phyloP scores from a whole-genome alignment of 2,888 invertebrate species.

The Chrysodeixis includens region DNA sequence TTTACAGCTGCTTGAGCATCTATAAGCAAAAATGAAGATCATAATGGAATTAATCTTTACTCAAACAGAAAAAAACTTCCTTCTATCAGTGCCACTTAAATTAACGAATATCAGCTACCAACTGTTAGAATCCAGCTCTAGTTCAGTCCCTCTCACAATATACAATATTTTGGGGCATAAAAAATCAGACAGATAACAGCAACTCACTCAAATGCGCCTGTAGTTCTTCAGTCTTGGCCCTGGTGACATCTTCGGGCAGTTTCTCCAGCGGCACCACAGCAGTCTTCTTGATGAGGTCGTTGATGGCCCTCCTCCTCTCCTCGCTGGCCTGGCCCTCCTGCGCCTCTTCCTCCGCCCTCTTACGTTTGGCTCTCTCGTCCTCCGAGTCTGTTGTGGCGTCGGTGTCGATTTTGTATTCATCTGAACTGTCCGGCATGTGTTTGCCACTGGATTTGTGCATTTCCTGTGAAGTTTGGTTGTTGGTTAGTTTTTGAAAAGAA shows the following conservation, averaged over 20 bases:
- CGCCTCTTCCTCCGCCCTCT: constrained; percentile 76
- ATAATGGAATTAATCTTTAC: too few relatives aligned
- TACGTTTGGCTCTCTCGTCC: constrained; percentile 77
- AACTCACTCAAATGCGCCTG: constrained; percentile 74
- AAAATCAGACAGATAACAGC: not conserved
- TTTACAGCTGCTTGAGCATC: constrained; percentile 34
- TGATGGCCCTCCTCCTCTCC: constrained; percentile 66
- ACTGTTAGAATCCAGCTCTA: too few relatives aligned
- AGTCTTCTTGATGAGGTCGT: constrained; percentile 76
- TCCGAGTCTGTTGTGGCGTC: constrained; percentile 71
- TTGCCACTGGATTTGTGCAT: constrained; percentile 88
- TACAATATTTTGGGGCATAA: too few relatives aligned
- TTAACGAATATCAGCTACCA: too few relatives aligned
- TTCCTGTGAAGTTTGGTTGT: constrained; percentile 69
- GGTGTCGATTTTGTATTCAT: constrained; percentile 84
- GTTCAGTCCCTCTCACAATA: too few relatives aligned
- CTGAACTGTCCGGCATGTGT: constrained; percentile 87
- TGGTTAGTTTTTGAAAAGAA: not conserved
- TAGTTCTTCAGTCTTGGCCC: constrained; percentile 78
- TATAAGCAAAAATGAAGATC: not conserved
- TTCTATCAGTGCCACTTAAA: too few relatives aligned
- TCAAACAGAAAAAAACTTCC: too few relatives aligned
- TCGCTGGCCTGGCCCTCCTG: constrained; percentile 67
- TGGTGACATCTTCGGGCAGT: constrained; percentile 80
- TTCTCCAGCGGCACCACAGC: constrained; percentile 83